These are phyloP conservation scores for Dipodomys spectabilis DNA, from an alignment of 2,113 vertebrate genomes.

Conservation along the genomic window DNA sequence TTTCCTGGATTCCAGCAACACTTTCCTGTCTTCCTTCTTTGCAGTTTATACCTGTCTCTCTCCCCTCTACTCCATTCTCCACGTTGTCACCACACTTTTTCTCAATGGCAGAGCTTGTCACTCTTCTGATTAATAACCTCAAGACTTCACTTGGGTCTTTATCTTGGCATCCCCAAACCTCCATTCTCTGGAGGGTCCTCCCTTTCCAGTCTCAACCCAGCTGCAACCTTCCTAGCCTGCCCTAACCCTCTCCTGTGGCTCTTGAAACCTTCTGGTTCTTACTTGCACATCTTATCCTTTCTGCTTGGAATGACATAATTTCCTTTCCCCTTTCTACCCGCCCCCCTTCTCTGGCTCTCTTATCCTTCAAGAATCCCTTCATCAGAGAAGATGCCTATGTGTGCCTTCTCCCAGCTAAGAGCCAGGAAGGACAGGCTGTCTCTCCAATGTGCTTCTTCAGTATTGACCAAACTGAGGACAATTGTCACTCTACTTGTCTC, in stretches of 20 bases:
- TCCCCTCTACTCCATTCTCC: background rate
- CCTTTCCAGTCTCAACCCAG: background rate
- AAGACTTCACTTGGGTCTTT: background rate
- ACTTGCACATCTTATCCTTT: background rate
- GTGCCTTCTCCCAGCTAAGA: background rate
- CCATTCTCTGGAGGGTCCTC: background rate
- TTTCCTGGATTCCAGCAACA: background rate
- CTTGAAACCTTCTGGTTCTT: background rate
- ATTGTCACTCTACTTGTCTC: background rate
- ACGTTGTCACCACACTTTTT: background rate
- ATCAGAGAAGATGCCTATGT: background rate
- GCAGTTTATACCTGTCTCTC: background rate
- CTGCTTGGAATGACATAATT: background rate
- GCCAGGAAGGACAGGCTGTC: background rate
- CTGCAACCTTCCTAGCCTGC: background rate
- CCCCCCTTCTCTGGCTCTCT: background rate
- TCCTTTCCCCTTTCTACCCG: background rate
- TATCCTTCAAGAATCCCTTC: constrained; percentile 1
- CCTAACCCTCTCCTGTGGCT: accelerated
- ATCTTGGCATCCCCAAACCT: background rate
- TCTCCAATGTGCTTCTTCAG: background rate
- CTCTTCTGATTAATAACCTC: background rate
- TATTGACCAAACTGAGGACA: background rate
- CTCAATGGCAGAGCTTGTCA: background rate
- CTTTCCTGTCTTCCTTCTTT: background rate